A percentile compares a stretch with the other conserved stretches of the same genome.
These are phyloP conservation scores for Dioctria linearis DNA, from an alignment of 2,888 invertebrate species.

Conservation along the genomic window DNA sequence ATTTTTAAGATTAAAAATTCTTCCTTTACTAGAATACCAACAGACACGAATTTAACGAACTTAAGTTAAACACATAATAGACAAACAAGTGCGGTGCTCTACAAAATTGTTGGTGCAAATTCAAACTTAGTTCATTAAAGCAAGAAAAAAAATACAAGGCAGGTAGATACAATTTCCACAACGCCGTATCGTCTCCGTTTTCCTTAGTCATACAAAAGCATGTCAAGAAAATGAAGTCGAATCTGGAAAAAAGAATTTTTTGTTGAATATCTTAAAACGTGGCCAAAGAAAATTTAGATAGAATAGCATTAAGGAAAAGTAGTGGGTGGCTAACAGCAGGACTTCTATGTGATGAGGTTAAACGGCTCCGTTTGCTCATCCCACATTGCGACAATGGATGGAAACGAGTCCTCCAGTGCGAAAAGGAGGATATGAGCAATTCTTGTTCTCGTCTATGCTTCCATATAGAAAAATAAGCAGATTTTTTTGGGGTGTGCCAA, in stretches of 20 bases:
- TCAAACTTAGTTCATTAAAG: too few species aligned
- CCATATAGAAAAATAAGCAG: background rate
- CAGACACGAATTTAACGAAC: too few species aligned
- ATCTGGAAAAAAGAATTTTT: constrained; percentile 34
- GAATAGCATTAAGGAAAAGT: background rate
- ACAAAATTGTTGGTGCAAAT: too few species aligned
- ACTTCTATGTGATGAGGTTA: background rate
- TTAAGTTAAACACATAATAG: too few species aligned
- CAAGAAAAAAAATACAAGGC: too few species aligned
- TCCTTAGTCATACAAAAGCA: constrained; percentile 14
- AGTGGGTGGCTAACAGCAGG: constrained; percentile 9
- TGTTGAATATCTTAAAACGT: constrained; percentile 37
- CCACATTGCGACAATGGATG: constrained; percentile 8
- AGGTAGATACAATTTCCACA: too few species aligned
- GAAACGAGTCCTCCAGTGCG: constrained; percentile 29
- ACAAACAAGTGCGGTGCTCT: too few species aligned
- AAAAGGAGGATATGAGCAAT: constrained; percentile 41
- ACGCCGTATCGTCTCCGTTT: background rate
- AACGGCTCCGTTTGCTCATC: constrained; percentile 11
- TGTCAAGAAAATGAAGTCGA: constrained; percentile 41
- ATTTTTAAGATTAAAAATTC: too few species aligned
- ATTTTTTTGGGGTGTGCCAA: background rate
- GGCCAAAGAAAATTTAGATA: constrained; percentile 21
- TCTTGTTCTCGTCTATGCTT: constrained; percentile 18
- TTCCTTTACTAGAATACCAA: too few species aligned